Evolutionary conservation across 2,888 invertebrate species (phyloP), one percentile per base, ranked within the genome.

Genomic region (Morpho helenor): DNA sequence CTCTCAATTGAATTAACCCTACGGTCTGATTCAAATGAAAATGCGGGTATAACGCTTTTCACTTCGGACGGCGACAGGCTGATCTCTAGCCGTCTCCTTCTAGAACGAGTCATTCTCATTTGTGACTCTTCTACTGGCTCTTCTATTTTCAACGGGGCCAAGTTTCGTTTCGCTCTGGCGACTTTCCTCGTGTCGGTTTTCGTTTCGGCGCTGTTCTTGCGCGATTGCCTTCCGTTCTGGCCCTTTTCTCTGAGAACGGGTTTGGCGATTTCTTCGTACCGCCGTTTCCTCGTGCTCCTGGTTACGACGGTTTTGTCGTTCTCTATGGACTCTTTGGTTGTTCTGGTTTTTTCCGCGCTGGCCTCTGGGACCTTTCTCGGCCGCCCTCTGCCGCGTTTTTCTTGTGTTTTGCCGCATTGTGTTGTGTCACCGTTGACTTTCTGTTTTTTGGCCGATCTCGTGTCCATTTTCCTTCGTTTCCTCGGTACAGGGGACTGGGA

Each of bases 241-340:
- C 85, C 87, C 52, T 88, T 89, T 56, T 90, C 89, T n/a, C 89
- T 72, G 0, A 90, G 64, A 0, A 88, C 86, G 0, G 87, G 87
- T 59, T 84, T 89, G 0, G 72, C 69, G 0, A 71, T 69, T 39
- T 88, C 87, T 8, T 87, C 86, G 54, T 78, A 72, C 10, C 76
- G 79, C 23, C 89, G 66, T 62, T 90, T 90, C 1, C 89, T 69
- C 0, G 87, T 87, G 4, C 66, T 73, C 52, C 82, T 70, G 0
- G 79, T 77, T 2, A 73, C 71, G 0, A 66, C 65, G 0, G 76
- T 73, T 60, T 85, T 88, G 16, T 88, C 87, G 50, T 90, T 90
- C 60, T 90, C 89, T 52, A 89, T 89, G 0, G 89, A 89, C 63
- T 90, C 89, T 60, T 89, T 89, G 2, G 83, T 82, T 2, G 75